Base-by-base conservation (phyloP, 2,797 vertebrate genomes). In the Chaetodon trifasciatus region DNA sequence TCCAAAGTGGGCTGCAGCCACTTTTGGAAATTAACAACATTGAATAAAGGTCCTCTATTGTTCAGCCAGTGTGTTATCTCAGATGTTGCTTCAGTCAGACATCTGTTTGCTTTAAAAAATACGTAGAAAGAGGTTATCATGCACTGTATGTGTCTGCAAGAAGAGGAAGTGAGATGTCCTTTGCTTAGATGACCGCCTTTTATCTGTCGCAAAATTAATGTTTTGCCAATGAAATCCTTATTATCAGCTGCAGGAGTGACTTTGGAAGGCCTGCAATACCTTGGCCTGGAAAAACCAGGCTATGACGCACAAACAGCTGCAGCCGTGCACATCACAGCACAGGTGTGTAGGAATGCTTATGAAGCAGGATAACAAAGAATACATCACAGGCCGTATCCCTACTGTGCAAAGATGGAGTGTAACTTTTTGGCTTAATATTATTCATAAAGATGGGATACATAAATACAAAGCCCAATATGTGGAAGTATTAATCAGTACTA, bases 301-400 rank as follows among this genome's bases (percentile, higher is more conserved):
- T 52, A 6, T 88, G 86, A 89, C 70, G 84, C 79, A 87, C 71
- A 73, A 9, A 52, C 60, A 80, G 63, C 87, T 91, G 86, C 79
- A 84, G 64, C 68, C 39, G 35, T 11, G 23, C 57, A 64, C 49
- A 3, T 58, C 76, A 62, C 70, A 82, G 70, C 74, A 66, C 84
- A 85, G 88, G 86, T 90, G 88, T 63, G 74, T 1, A 12, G 35
- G 55, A 82, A 77, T 80, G 88, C 86, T 83, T 83, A 82, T 66
- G 21, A 73, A 61, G 88, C 80, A 88, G 47, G 19, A 76, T 71
- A 23, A 32, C 64, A 40, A 46, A 68, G 64, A 44, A 13, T 24
- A 17, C 44, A 64, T 64, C 32, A 32, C 62, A 42, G 16, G 4
- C 39, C 76, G 24, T 21, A 21, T 13, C 58, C 17, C 42, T 39